Evolutionary conservation across 1,140 invertebrate genomes (phyloP), one percentile per base, ranked within the genome.

Genomic region (Calycopis cecrops): DNA sequence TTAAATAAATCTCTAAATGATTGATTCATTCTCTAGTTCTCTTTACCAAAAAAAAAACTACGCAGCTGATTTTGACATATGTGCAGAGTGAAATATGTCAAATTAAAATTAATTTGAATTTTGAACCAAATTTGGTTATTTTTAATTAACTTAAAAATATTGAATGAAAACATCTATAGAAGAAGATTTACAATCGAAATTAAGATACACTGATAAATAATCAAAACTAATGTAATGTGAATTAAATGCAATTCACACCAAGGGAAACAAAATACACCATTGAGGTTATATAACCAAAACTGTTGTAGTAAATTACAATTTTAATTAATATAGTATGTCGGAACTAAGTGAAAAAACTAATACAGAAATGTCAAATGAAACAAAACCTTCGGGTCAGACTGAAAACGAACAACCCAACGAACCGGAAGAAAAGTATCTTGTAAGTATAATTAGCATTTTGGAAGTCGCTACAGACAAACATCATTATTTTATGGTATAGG

Each of bases 361-460:
- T 44, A 9, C 11, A n/a, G 35, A 9, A 14, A 44, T 35, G 4
- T 12, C 21, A 48, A 42, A 28, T 35, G 55, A 57, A 7, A 50
- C 55, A 52, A 50, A 55, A 44, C 6, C 16, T 7, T 4, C 35
- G 16, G 40, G 11, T 9, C 18, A 48, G 12, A 8, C 48, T 17
- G 14, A 51, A 33, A 18, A 8, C 40, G 55, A 58, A 38, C 52
- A 38, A 10, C 21, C 52, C 17, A 17, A 53, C n/a, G 60, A 65
- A 21, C 44, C 63, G 21, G 72, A 72, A 59, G 76, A 83, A 48
- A 79, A 74, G 51, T 83, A 72, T 72, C 60, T 80, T 65, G 79
- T 79, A 14, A 49, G 74, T 69, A 62, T 58, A 10, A n/a, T 48
- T 44, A 44, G 14, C 14, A 16, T 14, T 16, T 16, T 16, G 4